A percentile compares a stretch with the other conserved stretches of the same genome.
Conservation (phyloP, 2,113 vertebrate species). For the Dasyprocta punctata region DNA sequence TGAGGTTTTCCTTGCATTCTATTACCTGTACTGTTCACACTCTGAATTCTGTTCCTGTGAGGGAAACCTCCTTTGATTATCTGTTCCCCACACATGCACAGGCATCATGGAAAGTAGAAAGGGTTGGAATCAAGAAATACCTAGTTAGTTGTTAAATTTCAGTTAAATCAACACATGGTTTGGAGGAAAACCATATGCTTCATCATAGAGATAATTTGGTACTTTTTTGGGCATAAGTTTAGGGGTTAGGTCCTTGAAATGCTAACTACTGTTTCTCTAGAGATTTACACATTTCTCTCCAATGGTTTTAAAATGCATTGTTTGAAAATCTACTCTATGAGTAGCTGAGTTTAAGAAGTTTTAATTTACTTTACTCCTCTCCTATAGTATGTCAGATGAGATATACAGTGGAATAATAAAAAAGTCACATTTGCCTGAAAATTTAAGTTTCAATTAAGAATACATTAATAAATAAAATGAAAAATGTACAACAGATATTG, state of each 20-base stretch:
- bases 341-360: neutral
- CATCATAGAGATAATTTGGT: neutral
- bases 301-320: neutral
- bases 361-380: neutral
- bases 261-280: neutral
- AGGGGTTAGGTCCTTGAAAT: neutral
- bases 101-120: no score
- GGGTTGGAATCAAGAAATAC: fast-evolving
- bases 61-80: neutral
- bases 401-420: neutral
- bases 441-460: neutral
- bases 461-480: no score
- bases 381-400: neutral
- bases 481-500: no score
- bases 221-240: no score
- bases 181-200: neutral
- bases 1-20: neutral
- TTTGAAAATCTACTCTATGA: neutral
- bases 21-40: neutral
- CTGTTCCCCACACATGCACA: neutral
- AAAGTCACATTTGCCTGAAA: neutral
- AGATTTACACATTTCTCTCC: neutral
- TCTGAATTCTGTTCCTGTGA: neutral
- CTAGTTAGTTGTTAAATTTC: neutral
- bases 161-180: neutral